Conservation (phyloP, 1,140 invertebrate genomes). For the Propsilocerus akamusi region DNA sequence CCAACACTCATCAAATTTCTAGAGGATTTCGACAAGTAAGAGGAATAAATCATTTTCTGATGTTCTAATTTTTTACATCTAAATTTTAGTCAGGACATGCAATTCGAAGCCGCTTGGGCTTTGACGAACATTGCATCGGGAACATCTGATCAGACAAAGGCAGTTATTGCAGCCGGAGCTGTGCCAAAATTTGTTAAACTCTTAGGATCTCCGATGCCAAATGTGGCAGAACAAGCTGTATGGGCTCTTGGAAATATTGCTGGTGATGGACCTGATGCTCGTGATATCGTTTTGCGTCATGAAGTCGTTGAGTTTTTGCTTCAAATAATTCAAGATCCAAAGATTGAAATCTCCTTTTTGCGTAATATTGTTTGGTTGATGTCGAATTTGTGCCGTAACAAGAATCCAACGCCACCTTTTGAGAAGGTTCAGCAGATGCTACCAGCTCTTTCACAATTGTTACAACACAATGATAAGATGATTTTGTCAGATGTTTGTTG, state of each 20-base stretch:
- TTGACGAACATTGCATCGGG: slow-evolving; percentile 97
- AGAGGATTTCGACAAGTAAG: slow-evolving; percentile 44
- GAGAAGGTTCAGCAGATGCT: slow-evolving; percentile 60
- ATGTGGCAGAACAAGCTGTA: slow-evolving; percentile 87
- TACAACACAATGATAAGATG: slow-evolving; percentile 54
- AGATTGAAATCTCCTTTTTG: slow-evolving; percentile 21
- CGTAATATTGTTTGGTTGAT: slow-evolving; percentile 73
- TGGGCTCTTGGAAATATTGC: slow-evolving; percentile 98
- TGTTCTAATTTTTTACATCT: not conserved
- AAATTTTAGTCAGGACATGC: slow-evolving; percentile 51
- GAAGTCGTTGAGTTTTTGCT: slow-evolving; percentile 48
- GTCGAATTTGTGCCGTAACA: slow-evolving; percentile 83
- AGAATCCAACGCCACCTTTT: slow-evolving; percentile 69
- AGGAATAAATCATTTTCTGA: slow-evolving; percentile 6
- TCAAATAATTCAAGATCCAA: slow-evolving; percentile 37
- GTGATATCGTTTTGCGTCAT: slow-evolving; percentile 53
- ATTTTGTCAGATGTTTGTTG: slow-evolving; percentile 85
- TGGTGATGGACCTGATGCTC: slow-evolving; percentile 57
- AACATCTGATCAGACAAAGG: slow-evolving; percentile 73
- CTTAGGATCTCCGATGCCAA: slow-evolving; percentile 47
- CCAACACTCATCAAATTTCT: slow-evolving; percentile 69
- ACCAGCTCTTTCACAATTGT: slow-evolving; percentile 57
- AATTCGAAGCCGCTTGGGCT: slow-evolving; percentile 97
- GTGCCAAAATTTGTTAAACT: slow-evolving; percentile 68
- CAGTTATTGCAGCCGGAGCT: slow-evolving; percentile 70